Conservation (phyloP, 1,140 invertebrate species). For the Drosophila nannoptera region DNA sequence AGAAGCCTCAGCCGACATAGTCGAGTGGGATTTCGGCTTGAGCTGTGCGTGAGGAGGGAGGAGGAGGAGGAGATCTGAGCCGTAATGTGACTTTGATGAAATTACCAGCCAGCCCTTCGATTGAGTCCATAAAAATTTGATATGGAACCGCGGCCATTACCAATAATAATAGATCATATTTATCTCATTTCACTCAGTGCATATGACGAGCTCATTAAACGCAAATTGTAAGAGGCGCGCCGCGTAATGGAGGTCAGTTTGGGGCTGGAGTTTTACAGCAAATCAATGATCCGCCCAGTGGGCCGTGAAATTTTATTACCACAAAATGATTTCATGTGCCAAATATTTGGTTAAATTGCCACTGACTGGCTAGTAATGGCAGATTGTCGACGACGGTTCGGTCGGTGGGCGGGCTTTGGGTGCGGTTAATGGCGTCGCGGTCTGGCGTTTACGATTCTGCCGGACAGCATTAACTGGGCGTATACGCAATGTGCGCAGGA, state of each 20-base stretch:
- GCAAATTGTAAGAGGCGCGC: constrained; percentile 10
- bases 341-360: constrained; percentile 74
- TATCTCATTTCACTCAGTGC: constrained; percentile 9
- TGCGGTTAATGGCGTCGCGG: constrained; percentile 58
- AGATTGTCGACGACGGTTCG: background rate
- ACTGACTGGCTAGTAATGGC: constrained; percentile 26
- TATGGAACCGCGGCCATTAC: background rate
- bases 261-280: constrained; percentile 62
- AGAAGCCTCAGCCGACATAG: constrained; percentile 2
- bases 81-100: too few species aligned
- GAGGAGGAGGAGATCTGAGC: too few species aligned
- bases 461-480: constrained; percentile 64
- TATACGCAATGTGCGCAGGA: constrained; percentile 55
- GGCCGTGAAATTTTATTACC: constrained; percentile 69
- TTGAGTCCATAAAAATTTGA: too few species aligned
- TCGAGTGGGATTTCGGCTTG: constrained; percentile 15
- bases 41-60: too few species aligned
- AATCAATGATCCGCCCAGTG: constrained; percentile 60
- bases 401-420: constrained; percentile 33
- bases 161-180: constrained; percentile 3
- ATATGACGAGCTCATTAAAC: constrained; percentile 17
- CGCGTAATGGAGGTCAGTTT: constrained; percentile 43
- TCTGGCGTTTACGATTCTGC: constrained; percentile 41
- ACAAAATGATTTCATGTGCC: constrained; percentile 77
- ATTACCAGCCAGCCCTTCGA: too few species aligned